A percentile compares a stretch with the other conserved stretches of the same genome.
These are phyloP conservation scores for Drosophila sulfurigaster DNA, from an alignment of 1,140 invertebrate genomes.

Conservation along the genomic window DNA sequence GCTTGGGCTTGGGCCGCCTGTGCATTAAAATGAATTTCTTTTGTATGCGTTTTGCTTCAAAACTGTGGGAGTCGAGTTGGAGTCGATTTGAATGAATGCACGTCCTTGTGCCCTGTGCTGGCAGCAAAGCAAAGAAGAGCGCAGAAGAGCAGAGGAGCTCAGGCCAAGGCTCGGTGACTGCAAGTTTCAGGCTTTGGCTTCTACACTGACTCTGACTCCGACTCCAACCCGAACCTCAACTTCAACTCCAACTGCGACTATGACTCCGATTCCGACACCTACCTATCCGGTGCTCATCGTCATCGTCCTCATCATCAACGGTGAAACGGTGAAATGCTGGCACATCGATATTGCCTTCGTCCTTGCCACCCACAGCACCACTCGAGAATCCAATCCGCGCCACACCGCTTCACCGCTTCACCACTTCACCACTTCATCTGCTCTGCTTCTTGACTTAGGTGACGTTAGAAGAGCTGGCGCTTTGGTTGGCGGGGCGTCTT, in stretches of 20 bases:
- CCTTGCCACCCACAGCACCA: slow-evolving; percentile 23
- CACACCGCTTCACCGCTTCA: background rate
- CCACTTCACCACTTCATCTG: slow-evolving; percentile 5
- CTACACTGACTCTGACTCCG: background rate
- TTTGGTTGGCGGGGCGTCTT: slow-evolving; percentile 46
- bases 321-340: slow-evolving; percentile 21
- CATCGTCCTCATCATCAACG: slow-evolving; percentile 37
- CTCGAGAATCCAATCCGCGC: too few species aligned
- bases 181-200: background rate
- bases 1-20: slow-evolving; percentile 18
- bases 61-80: slow-evolving; percentile 21
- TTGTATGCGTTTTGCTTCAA: slow-evolving; percentile 56
- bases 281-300: slow-evolving; percentile 18
- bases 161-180: slow-evolving; percentile 13
- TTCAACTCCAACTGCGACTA: background rate
- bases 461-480: background rate
- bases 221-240: background rate
- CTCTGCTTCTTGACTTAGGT: slow-evolving; percentile 41
- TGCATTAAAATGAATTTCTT: slow-evolving; percentile 81
- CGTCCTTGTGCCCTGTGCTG: slow-evolving; percentile 43
- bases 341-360: slow-evolving; percentile 47
- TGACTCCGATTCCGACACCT: slow-evolving; percentile 6
- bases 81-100: slow-evolving; percentile 79
- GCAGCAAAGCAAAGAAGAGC: slow-evolving; percentile 9
- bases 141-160: too few species aligned